These are phyloP conservation scores for Mastigias papua DNA, from an alignment of 30 jellyfish, hydroid and myxozoan species.

Conservation along the genomic window DNA sequence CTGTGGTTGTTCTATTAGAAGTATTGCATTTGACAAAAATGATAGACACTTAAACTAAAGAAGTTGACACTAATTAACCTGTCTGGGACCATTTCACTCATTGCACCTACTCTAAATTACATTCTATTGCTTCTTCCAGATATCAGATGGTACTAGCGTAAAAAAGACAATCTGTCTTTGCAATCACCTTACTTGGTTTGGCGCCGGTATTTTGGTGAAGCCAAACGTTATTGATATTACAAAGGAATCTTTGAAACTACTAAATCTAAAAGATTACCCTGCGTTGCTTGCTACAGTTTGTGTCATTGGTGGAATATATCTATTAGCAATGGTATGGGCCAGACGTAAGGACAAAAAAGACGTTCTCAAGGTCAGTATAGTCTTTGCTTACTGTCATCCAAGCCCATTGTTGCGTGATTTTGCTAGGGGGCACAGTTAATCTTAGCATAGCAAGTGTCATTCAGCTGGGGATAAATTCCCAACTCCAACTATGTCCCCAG, in stretches of 20 bases:
- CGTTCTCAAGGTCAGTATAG: conserved; percentile 46
- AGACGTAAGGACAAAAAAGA: conserved; percentile 72
- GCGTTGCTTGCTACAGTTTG: conserved; percentile 87
- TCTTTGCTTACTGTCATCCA: no score
- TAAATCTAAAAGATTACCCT: conserved; percentile 68
- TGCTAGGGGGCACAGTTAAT: no score
- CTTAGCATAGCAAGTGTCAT: no score
- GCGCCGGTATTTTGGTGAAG: conserved; percentile 73
- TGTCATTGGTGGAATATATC: conserved; percentile 50
- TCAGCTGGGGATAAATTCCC: no score
- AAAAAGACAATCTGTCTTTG: conserved; percentile 77
- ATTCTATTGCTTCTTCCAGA: conserved; percentile 17
- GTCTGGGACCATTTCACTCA: no score
- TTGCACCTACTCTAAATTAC: no score
- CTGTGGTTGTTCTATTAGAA: no score
- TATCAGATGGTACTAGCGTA: conserved; percentile 35
- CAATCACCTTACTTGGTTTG: conserved; percentile 91
- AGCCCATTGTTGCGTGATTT: no score
- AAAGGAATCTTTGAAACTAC: conserved; percentile 48
- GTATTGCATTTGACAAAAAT: no score
- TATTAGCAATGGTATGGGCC: conserved; percentile 81
- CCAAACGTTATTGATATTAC: conserved; percentile 70
- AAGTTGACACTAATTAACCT: no score
- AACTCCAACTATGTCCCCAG: no score
- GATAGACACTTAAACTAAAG: no score